Base-by-base conservation (phyloP, 2,888 invertebrate genomes). In the Abscondita cerata region DNA sequence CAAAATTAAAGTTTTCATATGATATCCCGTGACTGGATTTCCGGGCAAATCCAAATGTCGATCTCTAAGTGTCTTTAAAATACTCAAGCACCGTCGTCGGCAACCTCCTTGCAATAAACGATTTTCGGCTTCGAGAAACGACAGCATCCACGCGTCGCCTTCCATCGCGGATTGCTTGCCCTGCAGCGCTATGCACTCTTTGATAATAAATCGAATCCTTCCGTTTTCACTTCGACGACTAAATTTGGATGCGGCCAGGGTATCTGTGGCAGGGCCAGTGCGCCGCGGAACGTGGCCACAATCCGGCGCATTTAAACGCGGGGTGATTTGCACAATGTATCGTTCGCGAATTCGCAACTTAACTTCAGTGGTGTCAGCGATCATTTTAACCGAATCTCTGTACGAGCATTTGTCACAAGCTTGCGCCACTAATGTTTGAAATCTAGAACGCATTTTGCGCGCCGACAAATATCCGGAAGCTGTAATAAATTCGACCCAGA, bases 401-500 rank as follows among this genome's bases (percentile, higher is more conserved):
- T 95, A 96, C 70, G 91, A 90, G 77, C 93, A 93, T 81, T 96
- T 96, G 81, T 96, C 96, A 78, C 95, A 92, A 0, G 96, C 95
- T 75, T 92, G 91, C 0, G 92, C 91, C 25, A 95, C 93, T 56
- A 95, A 79, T 0, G 94, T 93, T 80, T 95, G 96, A 81, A 97
- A 97, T 2, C 96, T 85, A 31, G 95, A 93, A 51, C 97, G 87
- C 72, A 97, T 97, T 82, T 97, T 97, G 41, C 96, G 83, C 8
- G 96, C 96, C 0, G 95, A 95, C 38, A 97, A 82, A 79, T 97
- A 97, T 0, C 96, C 96, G 1, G 95, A 95, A 2, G 96, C 96
- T 0, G 96, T 97, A 76, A 97, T 97, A 83, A 97, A 97, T 82
- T 97, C 96, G 47, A 97, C 96, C 96, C 96, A 97, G 3, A 97